phyloP scores from a whole-genome alignment of 2,113 vertebrate species.

The Poeciliopsis occidentalis region DNA sequence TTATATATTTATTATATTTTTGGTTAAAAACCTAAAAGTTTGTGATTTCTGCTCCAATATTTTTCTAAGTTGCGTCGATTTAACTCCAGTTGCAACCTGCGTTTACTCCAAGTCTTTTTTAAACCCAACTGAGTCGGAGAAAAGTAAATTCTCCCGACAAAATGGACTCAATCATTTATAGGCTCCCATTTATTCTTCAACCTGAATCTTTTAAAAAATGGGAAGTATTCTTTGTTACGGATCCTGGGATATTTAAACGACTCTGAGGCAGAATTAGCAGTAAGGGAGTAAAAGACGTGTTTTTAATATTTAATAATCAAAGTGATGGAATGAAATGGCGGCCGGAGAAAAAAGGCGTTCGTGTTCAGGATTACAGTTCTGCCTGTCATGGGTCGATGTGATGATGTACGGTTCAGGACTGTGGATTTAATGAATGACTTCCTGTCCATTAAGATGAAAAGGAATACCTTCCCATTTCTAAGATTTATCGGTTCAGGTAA shows the following conservation, averaged over 20 bases:
- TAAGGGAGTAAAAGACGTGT: conserved; percentile 73
- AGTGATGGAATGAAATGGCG: conserved; percentile 57
- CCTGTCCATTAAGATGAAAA: conserved; percentile 83
- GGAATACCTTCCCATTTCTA: conserved; percentile 74
- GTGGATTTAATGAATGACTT: conserved; percentile 81
- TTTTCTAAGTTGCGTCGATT: neutral
- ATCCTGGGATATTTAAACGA: conserved; percentile 55
- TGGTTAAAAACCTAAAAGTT: too few relatives aligned
- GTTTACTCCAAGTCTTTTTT: conserved; percentile 23
- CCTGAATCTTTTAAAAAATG: conserved; percentile 66
- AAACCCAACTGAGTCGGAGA: conserved; percentile 9
- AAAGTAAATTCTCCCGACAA: conserved; percentile 33
- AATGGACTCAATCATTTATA: conserved; percentile 65
- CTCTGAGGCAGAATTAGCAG: conserved; percentile 61
- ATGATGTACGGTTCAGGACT: conserved; percentile 71
- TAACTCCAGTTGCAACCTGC: neutral
- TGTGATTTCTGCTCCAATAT: neutral
- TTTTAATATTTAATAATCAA: conserved; percentile 82
- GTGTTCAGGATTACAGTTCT: conserved; percentile 79
- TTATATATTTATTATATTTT: neutral
- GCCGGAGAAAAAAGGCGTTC: conserved; percentile 68
- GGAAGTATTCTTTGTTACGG: conserved; percentile 67
- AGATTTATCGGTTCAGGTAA: conserved; percentile 86
- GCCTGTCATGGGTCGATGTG: conserved; percentile 77
- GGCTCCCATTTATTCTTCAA: conserved; percentile 73